Percentiles rank a stretch among this genome's conserved stretches.
Conservation (phyloP, 2,797 vertebrate genomes). For the Rhinogobio ventralis region DNA sequence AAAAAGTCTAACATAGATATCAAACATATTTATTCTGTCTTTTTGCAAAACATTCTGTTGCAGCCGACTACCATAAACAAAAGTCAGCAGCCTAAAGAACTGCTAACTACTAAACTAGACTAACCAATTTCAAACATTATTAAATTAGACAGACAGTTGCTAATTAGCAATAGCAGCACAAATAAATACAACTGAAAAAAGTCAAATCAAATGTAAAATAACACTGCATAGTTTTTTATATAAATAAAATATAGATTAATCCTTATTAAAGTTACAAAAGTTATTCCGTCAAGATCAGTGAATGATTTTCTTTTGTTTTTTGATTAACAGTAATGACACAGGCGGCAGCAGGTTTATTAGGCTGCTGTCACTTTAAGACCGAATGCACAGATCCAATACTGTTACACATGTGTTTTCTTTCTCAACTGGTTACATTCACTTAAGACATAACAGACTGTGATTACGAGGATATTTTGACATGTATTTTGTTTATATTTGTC, state of each 20-base stretch:
- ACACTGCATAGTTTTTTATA: too few species aligned
- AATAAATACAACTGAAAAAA: background rate
- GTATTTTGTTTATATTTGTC: too few species aligned
- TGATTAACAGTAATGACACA: background rate
- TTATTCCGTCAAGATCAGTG: background rate
- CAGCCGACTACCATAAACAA: background rate
- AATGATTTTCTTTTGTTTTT: background rate
- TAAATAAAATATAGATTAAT: background rate
- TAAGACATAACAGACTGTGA: too few species aligned
- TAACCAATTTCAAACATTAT: background rate
- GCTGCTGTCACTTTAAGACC: too few species aligned
- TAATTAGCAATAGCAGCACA: background rate
- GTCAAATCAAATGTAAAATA: background rate
- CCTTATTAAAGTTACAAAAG: background rate
- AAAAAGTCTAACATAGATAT: background rate
- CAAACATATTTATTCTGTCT: background rate
- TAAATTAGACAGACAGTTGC: background rate
- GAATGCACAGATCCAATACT: too few species aligned
- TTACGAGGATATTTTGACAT: too few species aligned
- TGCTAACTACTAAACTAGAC: too few species aligned
- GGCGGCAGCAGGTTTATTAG: too few species aligned
- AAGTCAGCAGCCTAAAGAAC: background rate
- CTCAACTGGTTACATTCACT: too few species aligned
- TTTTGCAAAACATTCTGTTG: background rate
- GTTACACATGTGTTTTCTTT: too few species aligned